Base-by-base conservation (phyloP, 2,113 vertebrate genomes). In the Oreochromis aureus region DNA sequence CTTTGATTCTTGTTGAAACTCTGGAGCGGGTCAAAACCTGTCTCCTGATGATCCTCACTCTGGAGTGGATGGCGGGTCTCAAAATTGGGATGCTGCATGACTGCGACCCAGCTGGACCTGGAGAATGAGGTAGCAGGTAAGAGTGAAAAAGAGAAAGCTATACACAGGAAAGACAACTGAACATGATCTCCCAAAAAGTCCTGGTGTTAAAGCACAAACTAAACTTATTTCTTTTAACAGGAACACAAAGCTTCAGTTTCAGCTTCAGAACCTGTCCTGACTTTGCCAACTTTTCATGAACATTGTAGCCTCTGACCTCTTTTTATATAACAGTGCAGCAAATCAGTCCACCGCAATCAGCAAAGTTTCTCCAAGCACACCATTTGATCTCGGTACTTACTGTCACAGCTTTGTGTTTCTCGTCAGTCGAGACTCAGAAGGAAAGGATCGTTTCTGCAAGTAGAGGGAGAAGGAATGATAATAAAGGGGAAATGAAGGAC, bases 61-160 rank as follows among this genome's bases (percentile, higher is more conserved):
- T 99, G 98, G 89, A 99, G 97, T 81, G 99, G 98, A 91, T 99
- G 98, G 84, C 95, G 97, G 22, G 98, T 97, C 97, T 98, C 98
- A 53, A 97, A 97, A 83, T 96, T 96, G 73, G 98, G 97, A 95
- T 98, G 97, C 96, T 98, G 98, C 99, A 99, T 99, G 92, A 91
- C 96, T 95, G 95, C 87, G 7, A 92, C 83, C 27, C 90, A 85
- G 82, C 54, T 39, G 27, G 61, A 92, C 86, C 92, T 93, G 84
- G 6, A 78, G 44, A 18, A 34, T 32, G 15, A 24, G 7, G 66
- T 1, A 12, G 36, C 30, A 22, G 58, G 7, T 5, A 16, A 63
- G 3, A 55, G 11, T 11, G 6, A 41, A 22, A 34, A 27, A 55
- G 11, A 69, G 11, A 59, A 7, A 76, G 13, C 16, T 27, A 27